A percentile compares a stretch with the other conserved stretches of the same genome.
These are phyloP conservation scores for Lepidonotus clava DNA, from an alignment of 2,888 invertebrate genomes.

Conservation along the genomic window DNA sequence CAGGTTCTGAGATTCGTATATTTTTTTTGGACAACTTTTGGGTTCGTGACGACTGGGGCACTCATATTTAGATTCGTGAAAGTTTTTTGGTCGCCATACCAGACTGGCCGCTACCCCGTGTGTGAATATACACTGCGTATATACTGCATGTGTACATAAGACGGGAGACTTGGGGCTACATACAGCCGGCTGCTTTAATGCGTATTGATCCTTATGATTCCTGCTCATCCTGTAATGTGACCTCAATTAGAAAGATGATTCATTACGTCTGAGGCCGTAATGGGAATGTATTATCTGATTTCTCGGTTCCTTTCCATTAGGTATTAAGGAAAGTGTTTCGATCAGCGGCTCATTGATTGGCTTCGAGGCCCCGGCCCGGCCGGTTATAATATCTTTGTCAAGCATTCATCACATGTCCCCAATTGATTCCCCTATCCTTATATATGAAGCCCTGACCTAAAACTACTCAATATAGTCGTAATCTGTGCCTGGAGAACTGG, in stretches of 20 bases:
- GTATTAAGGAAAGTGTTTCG: conserved; percentile 32
- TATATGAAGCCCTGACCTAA: background rate
- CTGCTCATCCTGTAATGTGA: background rate
- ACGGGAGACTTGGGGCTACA: too few species aligned
- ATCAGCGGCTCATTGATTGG: conserved; percentile 11
- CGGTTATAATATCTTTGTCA: background rate
- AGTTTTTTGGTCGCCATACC: too few species aligned
- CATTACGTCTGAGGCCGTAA: conserved; percentile 30
- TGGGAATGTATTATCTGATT: conserved; percentile 22
- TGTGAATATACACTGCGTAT: too few species aligned
- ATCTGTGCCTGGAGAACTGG: background rate
- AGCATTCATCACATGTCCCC: background rate
- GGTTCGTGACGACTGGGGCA: too few species aligned
- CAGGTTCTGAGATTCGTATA: too few species aligned
- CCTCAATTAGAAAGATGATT: conserved; percentile 43
- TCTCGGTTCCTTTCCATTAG: conserved; percentile 25
- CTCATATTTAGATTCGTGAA: too few species aligned
- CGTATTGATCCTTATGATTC: conserved; percentile 6
- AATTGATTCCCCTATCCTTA: background rate
- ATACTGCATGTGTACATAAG: too few species aligned
- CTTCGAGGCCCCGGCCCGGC: background rate
- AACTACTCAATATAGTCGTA: background rate
- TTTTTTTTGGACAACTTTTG: too few species aligned
- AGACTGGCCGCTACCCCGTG: too few species aligned
- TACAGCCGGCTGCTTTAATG: background rate